Base-by-base conservation (phyloP, 2,888 invertebrate genomes). In the Scaptomyza caliginosa region DNA sequence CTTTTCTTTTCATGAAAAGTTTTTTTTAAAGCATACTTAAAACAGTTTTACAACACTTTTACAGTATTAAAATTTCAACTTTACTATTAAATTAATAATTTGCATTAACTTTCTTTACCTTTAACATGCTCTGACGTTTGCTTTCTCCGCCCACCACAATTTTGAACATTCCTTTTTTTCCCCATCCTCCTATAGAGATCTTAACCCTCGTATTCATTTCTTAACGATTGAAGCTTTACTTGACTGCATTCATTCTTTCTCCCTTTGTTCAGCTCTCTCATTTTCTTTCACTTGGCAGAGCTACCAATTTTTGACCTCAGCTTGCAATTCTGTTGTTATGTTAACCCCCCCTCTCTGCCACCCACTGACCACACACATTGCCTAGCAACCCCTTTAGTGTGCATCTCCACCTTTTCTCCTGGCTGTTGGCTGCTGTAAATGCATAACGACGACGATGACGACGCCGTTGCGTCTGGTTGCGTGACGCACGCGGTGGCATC, bases 381-480 rank as follows among this genome's bases (percentile, higher is more conserved):
- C 5, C 30, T 30, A 30, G n/a, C n/a, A 32, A 13, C 32, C 32
- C 16, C 7, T 34, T 34, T 16, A 0, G n/a, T n/a, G n/a, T n/a
- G n/a, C n/a, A n/a, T 2, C 13, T 13, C 5, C 32, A n/a, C n/a
- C 30, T n/a, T 26, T 32, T 13, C 8, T 34, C 16, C 16, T 30
- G 4, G 16, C 7, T 16, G 34, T 6, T 32, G 32, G 32, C 34
- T 34, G 34, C 34, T 34, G 34, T 34, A 16, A 34, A 34, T 34
- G 34, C 10, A 50, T 38, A 7, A 10, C 10, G 16, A 16, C 43
- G 58, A 42, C 10, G 16, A 16, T 40, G 58, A 42, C 52, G 81
- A 63, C 76, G 83, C 78, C 78, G 64, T 60, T 80, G 77, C 80
- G 80, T 86, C 85, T 81, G 87, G 85, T 67, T 60, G 84, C 77